Conservation (phyloP, 1,140 invertebrate genomes). For the Drosophila subpulchrella region DNA sequence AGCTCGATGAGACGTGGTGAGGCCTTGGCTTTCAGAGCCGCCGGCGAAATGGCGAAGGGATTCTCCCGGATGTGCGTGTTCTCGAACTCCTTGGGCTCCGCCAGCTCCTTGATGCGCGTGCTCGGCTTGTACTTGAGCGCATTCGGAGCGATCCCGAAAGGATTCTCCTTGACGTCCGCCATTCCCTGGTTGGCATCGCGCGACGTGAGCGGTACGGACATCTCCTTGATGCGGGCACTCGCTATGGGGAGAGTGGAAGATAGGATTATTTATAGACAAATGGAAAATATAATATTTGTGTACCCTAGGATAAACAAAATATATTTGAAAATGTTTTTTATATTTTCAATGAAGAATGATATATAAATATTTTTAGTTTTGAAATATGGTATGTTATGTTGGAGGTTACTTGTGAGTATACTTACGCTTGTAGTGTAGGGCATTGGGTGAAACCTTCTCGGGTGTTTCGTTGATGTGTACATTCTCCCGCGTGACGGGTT, state of each 20-base stretch:
- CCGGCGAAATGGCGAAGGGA: slow-evolving; percentile 74
- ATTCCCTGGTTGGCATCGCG: slow-evolving; percentile 56
- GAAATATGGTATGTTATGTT: too few relatives aligned
- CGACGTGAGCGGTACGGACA: slow-evolving; percentile 56
- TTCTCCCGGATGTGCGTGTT: slow-evolving; percentile 77
- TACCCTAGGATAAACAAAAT: too few relatives aligned
- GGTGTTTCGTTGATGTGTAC: slow-evolving; percentile 59
- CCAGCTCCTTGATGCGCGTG: slow-evolving; percentile 84
- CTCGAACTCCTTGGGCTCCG: slow-evolving; percentile 84
- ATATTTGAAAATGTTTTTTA: too few relatives aligned
- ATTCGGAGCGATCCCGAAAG: slow-evolving; percentile 70
- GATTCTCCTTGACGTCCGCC: slow-evolving; percentile 71
- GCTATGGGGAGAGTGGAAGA: slow-evolving; percentile 30
- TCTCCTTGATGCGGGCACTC: slow-evolving; percentile 65
- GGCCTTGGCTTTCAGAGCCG: slow-evolving; percentile 85
- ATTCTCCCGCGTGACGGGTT: slow-evolving; percentile 39
- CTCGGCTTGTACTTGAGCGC: slow-evolving; percentile 84
- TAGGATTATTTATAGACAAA: background rate
- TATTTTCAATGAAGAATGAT: too few relatives aligned
- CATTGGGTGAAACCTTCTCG: slow-evolving; percentile 53
- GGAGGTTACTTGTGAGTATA: background rate
- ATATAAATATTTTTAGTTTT: too few relatives aligned
- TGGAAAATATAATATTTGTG: too few relatives aligned
- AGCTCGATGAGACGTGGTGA: slow-evolving; percentile 85
- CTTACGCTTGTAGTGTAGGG: slow-evolving; percentile 69